Evolutionary conservation across 2,113 vertebrate species (phyloP).

Genomic region (Xiphorhynchus elegans): DNA sequence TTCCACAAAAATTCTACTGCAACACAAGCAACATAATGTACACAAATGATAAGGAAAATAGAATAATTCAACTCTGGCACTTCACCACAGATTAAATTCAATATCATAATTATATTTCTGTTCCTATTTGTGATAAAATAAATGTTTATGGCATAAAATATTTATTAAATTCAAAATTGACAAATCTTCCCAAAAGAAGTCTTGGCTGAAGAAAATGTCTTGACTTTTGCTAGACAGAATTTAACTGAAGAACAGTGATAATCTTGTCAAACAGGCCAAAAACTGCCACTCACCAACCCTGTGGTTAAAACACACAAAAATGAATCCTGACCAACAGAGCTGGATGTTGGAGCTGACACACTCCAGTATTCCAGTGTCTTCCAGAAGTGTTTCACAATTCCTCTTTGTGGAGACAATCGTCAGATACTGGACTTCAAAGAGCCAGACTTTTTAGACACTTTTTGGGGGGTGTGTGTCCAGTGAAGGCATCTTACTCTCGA

Average conservation of each 20-base stretch:
- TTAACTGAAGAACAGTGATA: neutral
- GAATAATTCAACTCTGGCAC: neutral
- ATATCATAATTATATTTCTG: neutral
- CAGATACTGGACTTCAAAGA: neutral
- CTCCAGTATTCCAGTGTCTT: neutral
- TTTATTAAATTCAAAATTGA: neutral
- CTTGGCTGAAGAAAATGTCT: neutral
- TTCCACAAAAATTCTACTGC: neutral
- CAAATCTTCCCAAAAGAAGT: neutral
- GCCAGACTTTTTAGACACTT: neutral
- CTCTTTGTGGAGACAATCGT: neutral
- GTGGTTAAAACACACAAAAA: neutral
- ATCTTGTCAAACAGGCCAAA: neutral
- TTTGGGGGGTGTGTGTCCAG: neutral
- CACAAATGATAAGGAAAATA: neutral
- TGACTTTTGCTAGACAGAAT: neutral
- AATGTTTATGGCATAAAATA: neutral
- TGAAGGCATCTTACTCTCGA: neutral
- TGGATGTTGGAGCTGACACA: accelerated
- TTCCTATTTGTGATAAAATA: neutral
- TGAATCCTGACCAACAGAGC: neutral
- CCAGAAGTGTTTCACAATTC: neutral
- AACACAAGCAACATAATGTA: neutral
- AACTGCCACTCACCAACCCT: accelerated
- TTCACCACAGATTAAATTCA: neutral